These are phyloP conservation scores for Alitta virens DNA, from an alignment of 2,888 invertebrate genomes.

Conservation along the genomic window DNA sequence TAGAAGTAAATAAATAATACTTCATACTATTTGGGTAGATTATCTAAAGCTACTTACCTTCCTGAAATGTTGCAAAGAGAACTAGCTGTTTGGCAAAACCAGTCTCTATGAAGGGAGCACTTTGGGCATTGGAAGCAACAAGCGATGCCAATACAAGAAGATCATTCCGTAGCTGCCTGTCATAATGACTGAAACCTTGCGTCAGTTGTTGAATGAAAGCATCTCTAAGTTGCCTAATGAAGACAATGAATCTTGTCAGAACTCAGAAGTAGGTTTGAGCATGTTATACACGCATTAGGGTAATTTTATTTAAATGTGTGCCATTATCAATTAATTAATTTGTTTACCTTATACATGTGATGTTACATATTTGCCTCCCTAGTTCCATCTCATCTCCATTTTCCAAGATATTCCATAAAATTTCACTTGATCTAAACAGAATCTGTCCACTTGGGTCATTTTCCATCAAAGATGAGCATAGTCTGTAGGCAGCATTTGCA, in stretches of 20 bases:
- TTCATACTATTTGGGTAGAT: conserved; percentile 4
- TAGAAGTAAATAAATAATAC: no score
- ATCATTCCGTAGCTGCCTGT: conserved; percentile 56
- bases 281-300: no score
- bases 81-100: conserved; percentile 55
- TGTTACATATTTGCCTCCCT: conserved; percentile 47
- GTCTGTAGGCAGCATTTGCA: conserved; percentile 43
- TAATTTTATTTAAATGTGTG: no score
- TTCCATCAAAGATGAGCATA: conserved; percentile 49
- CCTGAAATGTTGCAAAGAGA: conserved; percentile 55
- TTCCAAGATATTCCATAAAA: conserved; percentile 55
- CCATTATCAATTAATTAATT: no score
- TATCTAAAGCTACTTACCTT: no score
- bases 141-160: conserved; percentile 50
- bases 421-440: conserved; percentile 53
- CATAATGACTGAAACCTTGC: conserved; percentile 54
- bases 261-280: no score
- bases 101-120: conserved; percentile 55
- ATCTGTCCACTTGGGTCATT: conserved; percentile 47
- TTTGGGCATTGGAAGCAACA: conserved; percentile 40
- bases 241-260: no score
- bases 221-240: conserved; percentile 52
- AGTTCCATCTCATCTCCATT: conserved; percentile 43
- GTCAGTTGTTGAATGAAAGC: conserved; percentile 54
- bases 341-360: conserved; percentile 48